A percentile compares a stretch with the other conserved stretches of the same genome.
Evolutionary conservation across 2,888 invertebrate genomes (phyloP).

Genomic region (Acleris cristana): DNA sequence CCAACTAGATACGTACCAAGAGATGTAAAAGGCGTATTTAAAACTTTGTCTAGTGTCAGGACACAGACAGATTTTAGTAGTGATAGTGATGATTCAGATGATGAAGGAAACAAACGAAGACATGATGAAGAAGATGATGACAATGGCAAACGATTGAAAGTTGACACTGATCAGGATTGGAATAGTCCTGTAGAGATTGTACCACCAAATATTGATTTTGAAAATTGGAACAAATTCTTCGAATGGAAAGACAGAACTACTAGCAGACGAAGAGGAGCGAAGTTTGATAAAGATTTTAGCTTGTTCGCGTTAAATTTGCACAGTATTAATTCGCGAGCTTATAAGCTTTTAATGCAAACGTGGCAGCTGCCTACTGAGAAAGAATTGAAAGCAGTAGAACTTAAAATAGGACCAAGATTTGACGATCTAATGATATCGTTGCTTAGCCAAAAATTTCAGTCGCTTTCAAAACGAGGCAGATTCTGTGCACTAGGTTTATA

Average conservation of each 20-base stretch:
- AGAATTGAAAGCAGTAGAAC: constrained; percentile 3
- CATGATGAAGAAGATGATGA: background rate
- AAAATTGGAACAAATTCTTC: constrained; percentile 4
- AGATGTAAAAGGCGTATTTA: background rate
- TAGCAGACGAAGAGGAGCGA: constrained; percentile 3
- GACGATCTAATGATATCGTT: constrained; percentile 8
- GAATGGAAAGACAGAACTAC: constrained; percentile 13
- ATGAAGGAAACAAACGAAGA: constrained; percentile 1
- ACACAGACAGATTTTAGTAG: constrained; percentile 13
- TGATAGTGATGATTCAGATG: background rate
- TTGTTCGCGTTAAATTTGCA: constrained; percentile 18
- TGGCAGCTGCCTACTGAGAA: constrained; percentile 20
- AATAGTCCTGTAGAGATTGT: background rate
- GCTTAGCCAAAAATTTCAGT: constrained; percentile 7
- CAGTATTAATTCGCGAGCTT: constrained; percentile 17
- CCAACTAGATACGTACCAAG: constrained; percentile 6
- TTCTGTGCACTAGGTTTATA: constrained; percentile 12
- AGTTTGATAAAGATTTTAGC: constrained; percentile 9
- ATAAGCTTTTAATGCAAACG: constrained; percentile 1
- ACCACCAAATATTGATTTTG: background rate
- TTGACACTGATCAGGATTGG: background rate
- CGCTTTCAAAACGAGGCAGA: constrained; percentile 1
- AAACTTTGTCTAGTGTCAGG: background rate
- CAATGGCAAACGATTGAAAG: background rate
- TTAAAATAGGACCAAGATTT: constrained; percentile 9